A percentile compares a stretch with the other conserved stretches of the same genome.
These are phyloP conservation scores for Phoenoteleia sp. DNA, from an alignment of 2,888 invertebrate genomes.

Conservation along the genomic window DNA sequence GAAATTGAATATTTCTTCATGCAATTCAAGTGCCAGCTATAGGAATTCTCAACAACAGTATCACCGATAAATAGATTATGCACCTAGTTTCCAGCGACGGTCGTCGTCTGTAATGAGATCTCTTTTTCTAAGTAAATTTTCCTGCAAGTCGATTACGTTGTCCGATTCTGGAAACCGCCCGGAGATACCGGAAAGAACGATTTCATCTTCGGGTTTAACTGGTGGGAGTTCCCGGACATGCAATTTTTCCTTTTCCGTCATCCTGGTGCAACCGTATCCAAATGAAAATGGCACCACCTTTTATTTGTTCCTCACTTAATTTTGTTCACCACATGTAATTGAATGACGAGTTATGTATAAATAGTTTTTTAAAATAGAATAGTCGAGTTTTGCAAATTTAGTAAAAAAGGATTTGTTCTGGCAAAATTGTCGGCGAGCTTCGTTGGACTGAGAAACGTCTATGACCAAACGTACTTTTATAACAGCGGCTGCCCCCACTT, in stretches of 20 bases:
- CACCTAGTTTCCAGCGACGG: slow-evolving; percentile 85
- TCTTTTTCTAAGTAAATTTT: slow-evolving; percentile 92
- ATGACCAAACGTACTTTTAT: slow-evolving; percentile 59
- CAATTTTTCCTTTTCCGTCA: too few species aligned
- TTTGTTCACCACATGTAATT: slow-evolving; percentile 52
- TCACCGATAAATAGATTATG: too few species aligned
- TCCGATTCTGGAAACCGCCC: slow-evolving; percentile 94
- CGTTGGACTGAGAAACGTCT: slow-evolving; percentile 49
- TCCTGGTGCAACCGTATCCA: slow-evolving; percentile 42
- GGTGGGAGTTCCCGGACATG: too few species aligned
- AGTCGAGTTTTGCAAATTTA: too few species aligned
- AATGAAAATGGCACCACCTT: slow-evolving; percentile 48
- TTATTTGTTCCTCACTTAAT: slow-evolving; percentile 11
- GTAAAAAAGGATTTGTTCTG: slow-evolving; percentile 12
- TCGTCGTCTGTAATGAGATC: slow-evolving; percentile 89
- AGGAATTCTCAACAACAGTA: too few species aligned
- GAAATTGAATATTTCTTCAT: neutral
- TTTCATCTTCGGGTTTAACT: slow-evolving; percentile 88
- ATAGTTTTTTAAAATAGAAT: too few species aligned
- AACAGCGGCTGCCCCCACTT: slow-evolving; percentile 62
- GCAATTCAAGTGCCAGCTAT: neutral
- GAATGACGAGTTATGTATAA: too few species aligned
- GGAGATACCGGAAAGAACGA: slow-evolving; percentile 90
- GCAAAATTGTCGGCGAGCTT: slow-evolving; percentile 17
- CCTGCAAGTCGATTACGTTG: slow-evolving; percentile 91